phyloP scores from a whole-genome alignment of 1,140 invertebrate species.

The Drosophila seguyi region DNA sequence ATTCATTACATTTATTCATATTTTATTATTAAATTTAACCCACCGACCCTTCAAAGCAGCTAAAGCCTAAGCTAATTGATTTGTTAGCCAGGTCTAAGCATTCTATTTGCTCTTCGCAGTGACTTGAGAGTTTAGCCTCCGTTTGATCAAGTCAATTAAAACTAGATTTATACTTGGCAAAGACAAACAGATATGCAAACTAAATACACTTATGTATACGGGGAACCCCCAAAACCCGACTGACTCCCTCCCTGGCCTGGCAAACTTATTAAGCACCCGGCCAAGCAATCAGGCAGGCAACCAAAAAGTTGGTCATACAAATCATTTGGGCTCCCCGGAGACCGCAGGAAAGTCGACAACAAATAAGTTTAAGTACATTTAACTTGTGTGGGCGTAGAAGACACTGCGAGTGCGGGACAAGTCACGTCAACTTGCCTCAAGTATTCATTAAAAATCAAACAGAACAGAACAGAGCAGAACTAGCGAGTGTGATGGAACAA shows the following conservation, averaged over 20 bases:
- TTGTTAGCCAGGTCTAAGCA: constrained; percentile 10
- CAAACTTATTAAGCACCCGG: constrained; percentile 63
- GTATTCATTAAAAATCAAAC: constrained; percentile 69
- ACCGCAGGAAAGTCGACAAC: constrained; percentile 56
- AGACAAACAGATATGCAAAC: constrained; percentile 52
- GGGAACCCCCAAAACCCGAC: constrained; percentile 11
- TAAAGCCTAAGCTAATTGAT: not conserved
- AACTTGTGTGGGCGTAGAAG: constrained; percentile 53
- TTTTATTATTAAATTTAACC: not conserved
- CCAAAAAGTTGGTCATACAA: constrained; percentile 66
- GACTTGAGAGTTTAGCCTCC: constrained; percentile 21
- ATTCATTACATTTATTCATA: not conserved
- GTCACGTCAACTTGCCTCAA: constrained; percentile 42
- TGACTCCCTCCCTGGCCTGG: not conserved
- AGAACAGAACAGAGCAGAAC: constrained; percentile 59
- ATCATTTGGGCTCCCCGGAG: constrained; percentile 54
- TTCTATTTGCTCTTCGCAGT: constrained; percentile 2
- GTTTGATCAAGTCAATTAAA: constrained; percentile 66
- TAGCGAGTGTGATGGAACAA: constrained; percentile 29
- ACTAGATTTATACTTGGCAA: constrained; percentile 55
- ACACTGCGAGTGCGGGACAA: constrained; percentile 11
- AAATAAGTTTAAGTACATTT: constrained; percentile 71
- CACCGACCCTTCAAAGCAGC: no score
- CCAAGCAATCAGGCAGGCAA: constrained; percentile 47
- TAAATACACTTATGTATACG: constrained; percentile 36